Conservation (phyloP, 53 echinoderm and acorn worm genomes). For the Hippasteria phrygiana region DNA sequence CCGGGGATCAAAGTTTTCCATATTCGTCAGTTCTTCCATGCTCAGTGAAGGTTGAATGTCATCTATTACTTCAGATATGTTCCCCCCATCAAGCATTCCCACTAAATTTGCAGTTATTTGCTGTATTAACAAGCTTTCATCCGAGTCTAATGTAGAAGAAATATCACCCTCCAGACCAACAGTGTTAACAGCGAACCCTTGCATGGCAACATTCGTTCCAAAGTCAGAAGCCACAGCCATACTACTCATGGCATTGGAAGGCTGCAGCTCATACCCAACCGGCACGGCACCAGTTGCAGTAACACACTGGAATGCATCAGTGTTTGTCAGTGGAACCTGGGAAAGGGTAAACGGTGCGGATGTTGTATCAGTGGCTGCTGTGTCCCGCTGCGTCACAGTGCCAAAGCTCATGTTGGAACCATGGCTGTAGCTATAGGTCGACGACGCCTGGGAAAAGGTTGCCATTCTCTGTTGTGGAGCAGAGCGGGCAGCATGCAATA, state of each 20-base stretch:
- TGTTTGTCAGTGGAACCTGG: background rate
- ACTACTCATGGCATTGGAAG: background rate
- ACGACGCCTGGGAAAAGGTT: background rate
- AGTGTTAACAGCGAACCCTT: background rate
- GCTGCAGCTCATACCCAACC: background rate
- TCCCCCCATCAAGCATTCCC: background rate
- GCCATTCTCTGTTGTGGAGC: too few relatives aligned
- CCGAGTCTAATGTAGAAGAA: background rate
- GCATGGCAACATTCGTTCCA: background rate
- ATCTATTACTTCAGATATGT: background rate
- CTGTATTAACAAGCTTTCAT: background rate
- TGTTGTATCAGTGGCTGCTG: constrained; percentile 16
- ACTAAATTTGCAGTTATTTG: background rate
- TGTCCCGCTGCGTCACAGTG: constrained; percentile 40
- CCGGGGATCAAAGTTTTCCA: constrained; percentile 23
- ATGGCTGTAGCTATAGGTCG: constrained; percentile 6
- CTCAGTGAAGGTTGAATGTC: background rate
- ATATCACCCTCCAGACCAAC: background rate
- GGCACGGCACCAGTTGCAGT: background rate
- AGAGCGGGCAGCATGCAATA: too few relatives aligned
- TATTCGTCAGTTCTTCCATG: background rate
- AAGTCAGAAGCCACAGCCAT: background rate
- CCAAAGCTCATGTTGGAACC: constrained; percentile 33
- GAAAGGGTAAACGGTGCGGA: background rate
- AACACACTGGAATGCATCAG: background rate